phyloP scores from a whole-genome alignment of 2,888 invertebrate species.

The Ennomos erosarius region DNA sequence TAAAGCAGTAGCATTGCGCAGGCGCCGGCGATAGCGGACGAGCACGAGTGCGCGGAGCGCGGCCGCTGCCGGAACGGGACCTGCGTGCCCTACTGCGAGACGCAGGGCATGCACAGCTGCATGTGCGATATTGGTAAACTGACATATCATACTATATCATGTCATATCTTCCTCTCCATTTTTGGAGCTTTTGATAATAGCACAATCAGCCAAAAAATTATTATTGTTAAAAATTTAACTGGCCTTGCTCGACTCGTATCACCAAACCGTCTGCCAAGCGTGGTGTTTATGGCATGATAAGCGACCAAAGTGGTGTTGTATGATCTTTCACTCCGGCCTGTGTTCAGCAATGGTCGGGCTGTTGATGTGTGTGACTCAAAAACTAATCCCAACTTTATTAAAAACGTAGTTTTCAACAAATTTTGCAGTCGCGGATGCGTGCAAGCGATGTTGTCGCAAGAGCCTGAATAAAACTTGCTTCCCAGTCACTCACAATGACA shows the following conservation, averaged over 20 bases:
- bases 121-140: conserved; percentile 98
- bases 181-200: too few relatives aligned
- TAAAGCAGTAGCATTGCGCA: conserved; percentile 63
- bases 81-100: conserved; percentile 98
- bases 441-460: conserved; percentile 96
- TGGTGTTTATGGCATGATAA: too few relatives aligned
- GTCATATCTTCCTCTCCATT: neutral
- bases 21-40: conserved; percentile 94
- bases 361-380: too few relatives aligned
- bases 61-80: conserved; percentile 96
- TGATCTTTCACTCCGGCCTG: too few relatives aligned
- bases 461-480: conserved; percentile 96
- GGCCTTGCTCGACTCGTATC: too few relatives aligned
- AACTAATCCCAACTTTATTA: too few relatives aligned
- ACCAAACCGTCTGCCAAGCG: too few relatives aligned
- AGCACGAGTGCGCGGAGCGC: conserved; percentile 95
- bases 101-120: conserved; percentile 96
- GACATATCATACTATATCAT: conserved; percentile 14
- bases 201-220: too few relatives aligned
- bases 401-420: conserved; percentile 33
- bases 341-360: too few relatives aligned
- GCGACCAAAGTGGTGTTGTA: too few relatives aligned
- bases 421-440: conserved; percentile 92
- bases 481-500: conserved; percentile 94
- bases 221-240: too few relatives aligned